phyloP scores from a whole-genome alignment of 2,888 invertebrate genomes.

The Xylophagus ater region DNA sequence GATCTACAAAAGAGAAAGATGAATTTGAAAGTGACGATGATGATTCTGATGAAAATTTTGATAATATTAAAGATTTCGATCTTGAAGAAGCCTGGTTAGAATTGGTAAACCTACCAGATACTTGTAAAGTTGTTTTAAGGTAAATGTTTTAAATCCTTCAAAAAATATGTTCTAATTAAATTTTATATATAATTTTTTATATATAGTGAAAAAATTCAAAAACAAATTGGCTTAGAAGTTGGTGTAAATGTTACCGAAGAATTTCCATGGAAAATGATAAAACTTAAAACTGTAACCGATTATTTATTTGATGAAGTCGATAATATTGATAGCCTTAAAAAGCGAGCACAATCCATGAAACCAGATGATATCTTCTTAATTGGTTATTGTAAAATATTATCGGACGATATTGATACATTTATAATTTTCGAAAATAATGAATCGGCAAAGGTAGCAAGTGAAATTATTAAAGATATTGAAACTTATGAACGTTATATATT shows the following conservation, averaged over 20 bases:
- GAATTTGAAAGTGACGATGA: neutral
- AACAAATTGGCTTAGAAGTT: conserved; percentile 47
- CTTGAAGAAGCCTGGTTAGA: conserved; percentile 8
- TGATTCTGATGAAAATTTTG: conserved; percentile 7
- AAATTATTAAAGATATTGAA: conserved; percentile 46
- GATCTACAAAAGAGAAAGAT: neutral
- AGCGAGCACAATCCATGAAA: conserved; percentile 34
- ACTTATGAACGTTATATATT: conserved; percentile 37
- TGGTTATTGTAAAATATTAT: conserved; percentile 56
- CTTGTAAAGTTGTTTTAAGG: conserved; percentile 6
- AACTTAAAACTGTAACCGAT: conserved; percentile 50
- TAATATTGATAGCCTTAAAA: conserved; percentile 38
- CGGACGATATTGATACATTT: conserved; percentile 54
- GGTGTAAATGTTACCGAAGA: conserved; percentile 60
- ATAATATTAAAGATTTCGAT: conserved; percentile 11
- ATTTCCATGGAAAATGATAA: conserved; percentile 59
- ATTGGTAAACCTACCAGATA: conserved; percentile 5
- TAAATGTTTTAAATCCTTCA: neutral
- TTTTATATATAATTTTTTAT: neutral
- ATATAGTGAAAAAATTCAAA: conserved; percentile 25
- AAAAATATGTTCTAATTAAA: neutral
- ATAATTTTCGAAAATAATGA: conserved; percentile 51
- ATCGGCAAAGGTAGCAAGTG: conserved; percentile 42
- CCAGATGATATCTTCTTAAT: conserved; percentile 43
- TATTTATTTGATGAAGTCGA: conserved; percentile 42